Percentiles rank a stretch among this genome's conserved stretches.
Conservation (phyloP, 2,888 invertebrate species). For the Pogonocherus hispidulus region DNA sequence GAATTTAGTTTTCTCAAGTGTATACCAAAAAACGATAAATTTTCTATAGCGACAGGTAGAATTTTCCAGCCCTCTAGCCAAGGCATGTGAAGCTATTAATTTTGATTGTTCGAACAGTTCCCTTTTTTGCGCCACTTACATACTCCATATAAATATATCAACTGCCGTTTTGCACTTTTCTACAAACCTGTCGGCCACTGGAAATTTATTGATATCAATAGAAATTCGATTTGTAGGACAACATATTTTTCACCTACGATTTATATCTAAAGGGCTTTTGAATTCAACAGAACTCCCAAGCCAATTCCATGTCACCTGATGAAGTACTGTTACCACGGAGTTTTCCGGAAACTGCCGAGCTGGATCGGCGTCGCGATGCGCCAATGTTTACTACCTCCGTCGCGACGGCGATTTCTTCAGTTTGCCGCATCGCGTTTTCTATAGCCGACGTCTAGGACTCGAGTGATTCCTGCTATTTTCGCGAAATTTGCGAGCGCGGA, state of each 20-base stretch:
- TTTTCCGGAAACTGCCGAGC: constrained; percentile 37
- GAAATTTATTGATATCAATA: constrained; percentile 66
- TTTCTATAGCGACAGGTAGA: constrained; percentile 34
- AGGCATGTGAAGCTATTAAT: constrained; percentile 40
- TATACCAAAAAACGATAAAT: constrained; percentile 36
- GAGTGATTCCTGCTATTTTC: not conserved
- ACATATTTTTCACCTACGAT: constrained; percentile 64
- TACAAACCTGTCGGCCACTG: constrained; percentile 44
- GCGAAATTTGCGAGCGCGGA: constrained; percentile 23
- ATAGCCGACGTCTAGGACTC: constrained; percentile 38
- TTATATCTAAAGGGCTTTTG: constrained; percentile 58
- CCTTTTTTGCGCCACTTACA: constrained; percentile 31
- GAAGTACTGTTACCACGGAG: constrained; percentile 51
- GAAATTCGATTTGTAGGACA: constrained; percentile 64
- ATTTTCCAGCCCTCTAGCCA: constrained; percentile 34
- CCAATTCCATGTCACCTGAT: constrained; percentile 60
- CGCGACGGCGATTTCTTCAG: constrained; percentile 65
- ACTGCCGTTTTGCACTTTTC: constrained; percentile 47
- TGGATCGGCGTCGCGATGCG: constrained; percentile 63
- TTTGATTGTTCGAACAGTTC: constrained; percentile 32
- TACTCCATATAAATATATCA: constrained; percentile 33
- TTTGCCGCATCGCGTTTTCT: constrained; percentile 62
- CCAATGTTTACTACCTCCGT: constrained; percentile 65
- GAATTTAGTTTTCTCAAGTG: constrained; percentile 35
- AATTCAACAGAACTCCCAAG: constrained; percentile 61